These are phyloP conservation scores for Bufo gargarizans DNA, from an alignment of 2,113 vertebrate species.

Conservation along the genomic window DNA sequence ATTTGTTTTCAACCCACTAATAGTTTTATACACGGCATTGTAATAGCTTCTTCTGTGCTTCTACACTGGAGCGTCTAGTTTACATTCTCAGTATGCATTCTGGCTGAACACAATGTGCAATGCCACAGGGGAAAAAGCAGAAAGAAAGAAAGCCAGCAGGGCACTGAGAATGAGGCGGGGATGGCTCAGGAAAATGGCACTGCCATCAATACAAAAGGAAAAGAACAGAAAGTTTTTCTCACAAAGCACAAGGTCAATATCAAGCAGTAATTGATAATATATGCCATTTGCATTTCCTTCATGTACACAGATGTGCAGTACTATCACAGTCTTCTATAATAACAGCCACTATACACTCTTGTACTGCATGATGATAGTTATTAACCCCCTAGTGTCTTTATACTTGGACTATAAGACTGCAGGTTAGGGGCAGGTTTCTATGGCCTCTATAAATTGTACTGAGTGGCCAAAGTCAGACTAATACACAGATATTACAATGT, in stretches of 20 bases:
- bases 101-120: background rate
- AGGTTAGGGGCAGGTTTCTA: background rate
- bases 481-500: background rate
- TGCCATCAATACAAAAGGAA: slow-evolving; percentile 10
- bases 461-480: background rate
- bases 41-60: background rate
- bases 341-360: background rate
- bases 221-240: background rate
- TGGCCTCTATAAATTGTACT: background rate
- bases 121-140: background rate
- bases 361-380: background rate
- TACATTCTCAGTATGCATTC: slow-evolving; percentile 9
- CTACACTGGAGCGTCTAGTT: background rate
- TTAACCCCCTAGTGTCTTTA: background rate
- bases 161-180: background rate
- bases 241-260: background rate
- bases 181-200: background rate
- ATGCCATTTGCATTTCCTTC: background rate
- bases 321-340: background rate
- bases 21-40: background rate
- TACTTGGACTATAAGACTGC: background rate
- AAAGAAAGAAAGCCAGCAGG: background rate
- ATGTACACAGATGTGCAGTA: background rate
- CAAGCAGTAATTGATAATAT: background rate
- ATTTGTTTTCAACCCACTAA: background rate